A percentile compares a stretch with the other conserved stretches of the same genome.
Conservation (phyloP, 2,797 vertebrate species). For the Sebastes aleutianus region DNA sequence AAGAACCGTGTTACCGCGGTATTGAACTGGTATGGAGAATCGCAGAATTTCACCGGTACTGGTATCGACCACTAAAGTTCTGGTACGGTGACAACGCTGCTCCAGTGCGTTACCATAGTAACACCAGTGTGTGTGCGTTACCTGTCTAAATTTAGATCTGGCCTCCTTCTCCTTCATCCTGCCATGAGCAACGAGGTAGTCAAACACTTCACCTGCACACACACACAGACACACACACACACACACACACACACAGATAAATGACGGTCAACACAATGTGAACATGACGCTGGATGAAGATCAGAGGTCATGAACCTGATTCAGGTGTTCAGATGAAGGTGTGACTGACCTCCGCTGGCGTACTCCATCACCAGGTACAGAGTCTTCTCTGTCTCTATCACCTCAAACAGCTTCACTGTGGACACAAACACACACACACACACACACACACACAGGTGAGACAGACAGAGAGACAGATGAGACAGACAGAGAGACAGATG, state of each 20-base stretch:
- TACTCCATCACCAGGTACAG: slow-evolving; percentile 97
- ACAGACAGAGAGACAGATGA: background rate
- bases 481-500: background rate
- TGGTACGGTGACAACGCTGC: no score
- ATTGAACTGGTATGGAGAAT: no score
- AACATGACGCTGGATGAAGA: background rate
- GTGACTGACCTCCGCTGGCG: slow-evolving; percentile 91
- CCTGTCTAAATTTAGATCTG: slow-evolving; percentile 97
- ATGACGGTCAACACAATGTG: background rate
- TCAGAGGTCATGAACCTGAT: background rate
- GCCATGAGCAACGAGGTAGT: slow-evolving; percentile 96
- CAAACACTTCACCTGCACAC: slow-evolving; percentile 60
- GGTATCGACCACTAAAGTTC: no score
- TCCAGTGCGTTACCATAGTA: no score
- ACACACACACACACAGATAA: no score
- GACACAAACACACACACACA: no score
- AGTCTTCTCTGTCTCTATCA: slow-evolving; percentile 77
- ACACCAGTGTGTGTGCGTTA: slow-evolving; percentile 39
- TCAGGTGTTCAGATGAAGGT: background rate
- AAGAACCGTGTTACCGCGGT: no score
- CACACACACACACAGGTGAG: no score
- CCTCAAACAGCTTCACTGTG: no score
- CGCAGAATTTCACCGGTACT: no score
- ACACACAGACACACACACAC: background rate
- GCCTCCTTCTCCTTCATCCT: slow-evolving; percentile 98